Evolutionary conservation across 2,113 vertebrate species (phyloP).

Genomic region (Irena cyanogastra): DNA sequence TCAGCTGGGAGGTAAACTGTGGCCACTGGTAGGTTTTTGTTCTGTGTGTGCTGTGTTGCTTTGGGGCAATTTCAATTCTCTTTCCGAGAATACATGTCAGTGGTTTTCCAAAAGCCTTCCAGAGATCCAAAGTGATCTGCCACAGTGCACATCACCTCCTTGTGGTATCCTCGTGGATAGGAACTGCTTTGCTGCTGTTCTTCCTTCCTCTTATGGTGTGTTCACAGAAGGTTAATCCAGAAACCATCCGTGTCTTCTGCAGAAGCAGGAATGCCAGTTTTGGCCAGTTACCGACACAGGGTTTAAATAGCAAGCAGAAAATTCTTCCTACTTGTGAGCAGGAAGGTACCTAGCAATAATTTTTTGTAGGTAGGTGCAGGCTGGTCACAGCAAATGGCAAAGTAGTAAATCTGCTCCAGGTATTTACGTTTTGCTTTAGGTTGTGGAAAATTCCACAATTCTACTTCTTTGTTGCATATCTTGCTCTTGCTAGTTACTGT

Average conservation of each 20-base stretch:
- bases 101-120: not conserved
- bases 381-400: not conserved
- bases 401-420: not conserved
- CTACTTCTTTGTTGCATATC: not conserved
- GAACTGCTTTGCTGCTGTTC: not conserved
- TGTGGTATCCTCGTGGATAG: not conserved
- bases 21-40: not conserved
- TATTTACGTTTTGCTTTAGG: not conserved
- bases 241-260: not conserved
- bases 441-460: not conserved
- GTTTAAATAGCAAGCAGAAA: not conserved
- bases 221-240: not conserved
- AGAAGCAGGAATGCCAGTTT: not conserved
- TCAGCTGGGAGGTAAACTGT: not conserved
- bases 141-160: not conserved
- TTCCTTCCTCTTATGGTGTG: not conserved
- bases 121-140: not conserved
- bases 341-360: not conserved
- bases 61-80: accelerated
- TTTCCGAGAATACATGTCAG: accelerated
- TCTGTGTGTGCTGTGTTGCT: not conserved
- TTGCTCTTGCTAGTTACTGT: not conserved
- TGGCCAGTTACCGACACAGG: not conserved
- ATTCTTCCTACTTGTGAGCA: not conserved
- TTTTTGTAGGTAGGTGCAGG: not conserved